phyloP scores from a whole-genome alignment of 2,113 vertebrate species.

The Trogon surrucura region DNA sequence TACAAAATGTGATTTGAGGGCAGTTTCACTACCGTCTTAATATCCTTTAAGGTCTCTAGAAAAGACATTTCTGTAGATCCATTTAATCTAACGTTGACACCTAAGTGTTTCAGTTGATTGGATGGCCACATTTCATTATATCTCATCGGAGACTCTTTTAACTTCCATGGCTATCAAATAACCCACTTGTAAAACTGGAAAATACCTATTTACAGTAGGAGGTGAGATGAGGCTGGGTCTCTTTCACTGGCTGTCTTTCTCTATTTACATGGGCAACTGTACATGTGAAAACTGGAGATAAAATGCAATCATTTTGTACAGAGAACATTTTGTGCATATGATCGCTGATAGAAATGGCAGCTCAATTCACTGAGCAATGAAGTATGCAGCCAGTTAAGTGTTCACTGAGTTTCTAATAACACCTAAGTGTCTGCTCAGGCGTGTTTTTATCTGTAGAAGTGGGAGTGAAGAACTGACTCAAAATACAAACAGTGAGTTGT shows the following conservation, averaged over 20 bases:
- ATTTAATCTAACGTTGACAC: neutral
- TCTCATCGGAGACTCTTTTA: neutral
- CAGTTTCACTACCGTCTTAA: neutral
- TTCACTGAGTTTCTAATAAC: neutral
- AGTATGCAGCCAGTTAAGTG: neutral
- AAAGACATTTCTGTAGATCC: neutral
- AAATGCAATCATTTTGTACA: neutral
- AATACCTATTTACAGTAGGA: neutral
- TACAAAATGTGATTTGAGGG: neutral
- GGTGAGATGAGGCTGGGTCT: neutral
- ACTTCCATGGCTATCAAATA: neutral
- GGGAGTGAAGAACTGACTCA: neutral
- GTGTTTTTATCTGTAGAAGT: neutral
- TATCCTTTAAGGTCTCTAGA: neutral
- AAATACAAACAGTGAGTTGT: neutral
- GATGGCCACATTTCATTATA: neutral
- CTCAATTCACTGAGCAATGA: neutral
- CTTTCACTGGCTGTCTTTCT: neutral
- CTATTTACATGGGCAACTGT: neutral
- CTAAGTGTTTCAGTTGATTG: neutral
- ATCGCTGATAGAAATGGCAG: neutral
- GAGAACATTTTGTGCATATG: neutral
- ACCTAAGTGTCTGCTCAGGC: neutral
- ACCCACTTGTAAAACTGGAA: neutral
- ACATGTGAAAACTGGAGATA: neutral